Evolutionary conservation across 2,888 invertebrate genomes (phyloP).

Genomic region (Andrena marginata): DNA sequence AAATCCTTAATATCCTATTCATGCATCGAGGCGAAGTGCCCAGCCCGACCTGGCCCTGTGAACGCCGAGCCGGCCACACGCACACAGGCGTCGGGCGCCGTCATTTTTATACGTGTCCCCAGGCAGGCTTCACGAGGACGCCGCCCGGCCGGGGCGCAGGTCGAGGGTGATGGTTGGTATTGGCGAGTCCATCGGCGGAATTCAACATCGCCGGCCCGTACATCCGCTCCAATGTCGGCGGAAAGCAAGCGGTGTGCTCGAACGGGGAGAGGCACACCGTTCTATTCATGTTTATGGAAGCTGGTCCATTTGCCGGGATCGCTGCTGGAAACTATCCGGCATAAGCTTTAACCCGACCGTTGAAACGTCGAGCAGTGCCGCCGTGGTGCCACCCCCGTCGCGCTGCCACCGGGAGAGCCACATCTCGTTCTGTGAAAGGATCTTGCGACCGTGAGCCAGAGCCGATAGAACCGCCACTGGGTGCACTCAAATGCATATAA

Average conservation of each 20-base stretch:
- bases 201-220: conserved; percentile 72
- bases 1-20: conserved; percentile 73
- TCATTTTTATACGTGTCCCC: conserved; percentile 29
- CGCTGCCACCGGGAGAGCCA: conserved; percentile 24
- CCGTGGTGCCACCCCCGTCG: conserved; percentile 19
- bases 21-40: conserved; percentile 42
- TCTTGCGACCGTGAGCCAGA: background rate
- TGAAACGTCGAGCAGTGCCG: conserved; percentile 58
- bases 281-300: conserved; percentile 78
- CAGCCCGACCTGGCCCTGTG: background rate
- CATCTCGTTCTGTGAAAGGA: conserved; percentile 47
- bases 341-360: conserved; percentile 69
- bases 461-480: conserved; percentile 21
- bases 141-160: conserved; percentile 17
- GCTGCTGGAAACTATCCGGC: conserved; percentile 70
- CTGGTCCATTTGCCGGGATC: conserved; percentile 75
- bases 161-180: conserved; percentile 50
- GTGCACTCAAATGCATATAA: conserved; percentile 7
- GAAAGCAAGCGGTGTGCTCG: conserved; percentile 71
- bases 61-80: background rate
- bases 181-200: conserved; percentile 72
- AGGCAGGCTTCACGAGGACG: background rate
- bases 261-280: conserved; percentile 64
- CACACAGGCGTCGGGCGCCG: background rate
- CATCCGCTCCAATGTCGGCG: conserved; percentile 71